Percentiles rank a stretch among this genome's conserved stretches.
These are phyloP conservation scores for Ophion obscuratus DNA, from an alignment of 2,888 invertebrate species.

Conservation along the genomic window DNA sequence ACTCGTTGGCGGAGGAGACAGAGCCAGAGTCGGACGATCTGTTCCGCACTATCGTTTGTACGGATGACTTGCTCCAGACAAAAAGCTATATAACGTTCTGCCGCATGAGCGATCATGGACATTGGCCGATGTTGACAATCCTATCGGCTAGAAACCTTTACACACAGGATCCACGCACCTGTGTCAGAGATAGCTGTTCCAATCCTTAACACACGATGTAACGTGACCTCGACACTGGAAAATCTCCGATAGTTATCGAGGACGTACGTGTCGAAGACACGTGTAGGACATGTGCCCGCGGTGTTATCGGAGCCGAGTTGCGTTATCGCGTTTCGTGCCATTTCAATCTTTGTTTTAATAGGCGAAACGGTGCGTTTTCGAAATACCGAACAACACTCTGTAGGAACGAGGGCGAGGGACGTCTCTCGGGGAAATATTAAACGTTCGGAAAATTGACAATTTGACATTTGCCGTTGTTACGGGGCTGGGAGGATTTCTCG, in stretches of 20 bases:
- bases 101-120: conserved; percentile 63
- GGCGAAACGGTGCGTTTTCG: background rate
- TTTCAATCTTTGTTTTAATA: conserved; percentile 18
- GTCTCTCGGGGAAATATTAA: background rate
- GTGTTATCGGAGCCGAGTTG: background rate
- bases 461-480: background rate
- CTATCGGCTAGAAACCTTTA: conserved; percentile 63
- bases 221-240: conserved; percentile 19
- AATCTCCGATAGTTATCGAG: conserved; percentile 34
- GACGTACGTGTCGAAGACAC: background rate
- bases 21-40: conserved; percentile 55
- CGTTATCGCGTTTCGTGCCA: conserved; percentile 2
- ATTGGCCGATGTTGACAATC: conserved; percentile 65
- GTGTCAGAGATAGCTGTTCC: conserved; percentile 51
- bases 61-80: conserved; percentile 70
- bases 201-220: conserved; percentile 43
- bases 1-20: conserved; percentile 20
- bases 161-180: conserved; percentile 57
- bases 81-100: conserved; percentile 63
- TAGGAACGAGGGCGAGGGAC: background rate
- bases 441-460: background rate
- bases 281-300: background rate
- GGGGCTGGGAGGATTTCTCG: background rate
- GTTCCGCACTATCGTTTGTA: conserved; percentile 63
- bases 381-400: background rate